phyloP scores from a whole-genome alignment of 1,140 invertebrate genomes.

The Amphibalanus amphitrite region DNA sequence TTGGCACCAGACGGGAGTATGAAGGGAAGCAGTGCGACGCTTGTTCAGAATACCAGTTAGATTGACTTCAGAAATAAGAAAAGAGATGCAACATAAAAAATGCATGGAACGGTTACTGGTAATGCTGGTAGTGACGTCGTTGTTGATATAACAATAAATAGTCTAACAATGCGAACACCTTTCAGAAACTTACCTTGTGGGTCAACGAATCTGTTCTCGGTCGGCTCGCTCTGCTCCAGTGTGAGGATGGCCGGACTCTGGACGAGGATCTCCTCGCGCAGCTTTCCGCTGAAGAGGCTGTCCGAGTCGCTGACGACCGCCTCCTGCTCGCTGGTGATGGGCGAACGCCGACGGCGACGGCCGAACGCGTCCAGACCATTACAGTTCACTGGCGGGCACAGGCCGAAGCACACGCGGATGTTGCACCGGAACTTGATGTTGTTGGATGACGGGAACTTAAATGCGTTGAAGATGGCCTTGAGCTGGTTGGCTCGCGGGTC shows the following conservation, averaged over 20 bases:
- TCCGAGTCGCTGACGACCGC: constrained; percentile 11
- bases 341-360: constrained; percentile 43
- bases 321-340: constrained; percentile 26
- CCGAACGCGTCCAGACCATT: constrained; percentile 76
- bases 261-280: constrained; percentile 81
- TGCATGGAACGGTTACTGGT: no score
- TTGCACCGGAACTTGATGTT: constrained; percentile 92
- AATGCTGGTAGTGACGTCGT: no score
- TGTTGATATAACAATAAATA: no score
- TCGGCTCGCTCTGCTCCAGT: constrained; percentile 51
- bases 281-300: constrained; percentile 51
- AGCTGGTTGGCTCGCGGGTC: constrained; percentile 63
- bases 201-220: neutral
- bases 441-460: constrained; percentile 88
- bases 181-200: neutral
- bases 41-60: no score
- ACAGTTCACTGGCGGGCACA: constrained; percentile 87
- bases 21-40: no score
- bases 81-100: no score
- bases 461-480: constrained; percentile 76
- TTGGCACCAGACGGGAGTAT: no score
- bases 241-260: constrained; percentile 80
- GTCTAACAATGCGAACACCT: no score
- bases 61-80: no score
- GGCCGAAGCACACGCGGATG: constrained; percentile 84